These are phyloP conservation scores for Onychostruthus taczanowskii DNA, from an alignment of 2,113 vertebrate species.

Conservation along the genomic window DNA sequence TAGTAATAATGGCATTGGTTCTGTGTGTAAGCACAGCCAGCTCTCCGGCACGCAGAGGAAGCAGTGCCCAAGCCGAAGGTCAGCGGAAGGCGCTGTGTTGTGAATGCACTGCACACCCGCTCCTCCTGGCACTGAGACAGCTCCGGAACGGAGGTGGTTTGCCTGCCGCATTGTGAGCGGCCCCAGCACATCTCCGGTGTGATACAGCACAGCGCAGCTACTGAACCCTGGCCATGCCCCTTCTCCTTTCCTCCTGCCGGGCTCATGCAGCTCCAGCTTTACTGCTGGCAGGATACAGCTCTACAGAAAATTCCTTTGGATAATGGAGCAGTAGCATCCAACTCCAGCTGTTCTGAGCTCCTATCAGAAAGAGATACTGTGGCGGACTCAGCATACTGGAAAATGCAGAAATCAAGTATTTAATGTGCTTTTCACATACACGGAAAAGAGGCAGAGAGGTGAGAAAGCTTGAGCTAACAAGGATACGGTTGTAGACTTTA, in stretches of 20 bases:
- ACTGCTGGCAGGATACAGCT: rapidly evolving
- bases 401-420: not conserved
- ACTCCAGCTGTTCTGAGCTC: not conserved
- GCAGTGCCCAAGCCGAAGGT: not conserved
- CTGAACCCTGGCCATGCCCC: rapidly evolving
- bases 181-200: no score
- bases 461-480: not conserved
- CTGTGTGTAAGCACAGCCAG: not conserved
- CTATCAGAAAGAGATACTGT: rapidly evolving
- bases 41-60: rapidly evolving
- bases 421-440: not conserved
- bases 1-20: not conserved
- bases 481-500: rapidly evolving
- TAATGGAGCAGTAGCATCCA: rapidly evolving
- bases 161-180: rapidly evolving
- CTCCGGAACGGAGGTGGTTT: rapidly evolving
- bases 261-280: rapidly evolving
- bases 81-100: not conserved
- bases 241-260: rapidly evolving
- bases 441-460: not conserved
- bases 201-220: no score
- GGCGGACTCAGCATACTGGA: no score
- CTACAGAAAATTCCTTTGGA: no score
- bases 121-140: rapidly evolving
- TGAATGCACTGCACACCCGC: rapidly evolving